These are phyloP conservation scores for Scaeva pyrastri DNA, from an alignment of 2,888 invertebrate species.

Conservation along the genomic window DNA sequence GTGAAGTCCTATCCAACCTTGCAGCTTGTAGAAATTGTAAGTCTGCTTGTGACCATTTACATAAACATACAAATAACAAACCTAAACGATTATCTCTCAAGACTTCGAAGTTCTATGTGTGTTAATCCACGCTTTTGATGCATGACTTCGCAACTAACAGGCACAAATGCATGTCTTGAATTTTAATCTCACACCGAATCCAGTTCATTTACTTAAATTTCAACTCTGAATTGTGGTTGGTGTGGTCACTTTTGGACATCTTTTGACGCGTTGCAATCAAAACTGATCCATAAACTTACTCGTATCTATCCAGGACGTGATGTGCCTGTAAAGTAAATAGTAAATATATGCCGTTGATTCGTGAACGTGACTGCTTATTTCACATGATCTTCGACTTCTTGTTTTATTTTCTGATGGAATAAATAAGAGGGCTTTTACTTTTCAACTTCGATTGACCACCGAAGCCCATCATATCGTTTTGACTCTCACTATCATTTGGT, in stretches of 20 bases:
- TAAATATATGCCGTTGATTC: constrained; percentile 5
- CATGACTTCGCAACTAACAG: constrained; percentile 4
- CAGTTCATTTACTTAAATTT: constrained; percentile 44
- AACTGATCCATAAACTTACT: constrained; percentile 49
- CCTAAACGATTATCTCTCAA: neutral
- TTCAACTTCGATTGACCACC: neutral
- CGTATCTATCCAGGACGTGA: constrained; percentile 50
- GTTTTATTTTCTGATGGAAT: neutral
- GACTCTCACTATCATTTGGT: neutral
- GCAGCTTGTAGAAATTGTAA: no score
- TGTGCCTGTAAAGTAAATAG: constrained; percentile 57
- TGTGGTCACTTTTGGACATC: constrained; percentile 71
- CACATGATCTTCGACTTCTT: constrained; percentile 15
- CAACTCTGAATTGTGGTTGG: constrained; percentile 2
- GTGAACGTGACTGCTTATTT: constrained; percentile 21
- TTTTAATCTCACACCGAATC: constrained; percentile 31
- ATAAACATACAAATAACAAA: constrained; percentile 1
- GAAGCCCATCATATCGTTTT: neutral
- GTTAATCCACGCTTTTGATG: constrained; percentile 1
- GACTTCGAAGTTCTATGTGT: neutral
- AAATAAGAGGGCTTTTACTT: neutral
- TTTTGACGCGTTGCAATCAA: constrained; percentile 43
- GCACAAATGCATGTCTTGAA: constrained; percentile 33
- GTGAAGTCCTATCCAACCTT: no score
- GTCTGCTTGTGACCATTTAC: no score